phyloP scores from a whole-genome alignment of 2,888 invertebrate genomes.

The Clanis bilineata region DNA sequence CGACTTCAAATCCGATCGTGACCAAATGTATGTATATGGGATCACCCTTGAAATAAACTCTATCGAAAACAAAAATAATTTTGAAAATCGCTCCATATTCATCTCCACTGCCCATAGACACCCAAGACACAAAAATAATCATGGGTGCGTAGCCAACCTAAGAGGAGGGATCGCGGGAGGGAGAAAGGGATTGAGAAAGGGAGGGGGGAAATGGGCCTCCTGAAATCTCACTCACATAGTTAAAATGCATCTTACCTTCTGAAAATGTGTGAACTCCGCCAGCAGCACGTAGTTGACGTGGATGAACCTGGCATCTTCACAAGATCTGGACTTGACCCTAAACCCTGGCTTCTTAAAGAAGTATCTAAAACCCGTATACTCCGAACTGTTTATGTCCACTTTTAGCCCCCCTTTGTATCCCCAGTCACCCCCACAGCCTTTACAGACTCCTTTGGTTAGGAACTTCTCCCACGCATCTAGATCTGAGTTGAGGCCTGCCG shows the following conservation, averaged over 20 bases:
- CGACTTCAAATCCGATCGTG: no score
- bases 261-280: slow-evolving; percentile 84
- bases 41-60: no score
- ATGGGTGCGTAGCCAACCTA: no score
- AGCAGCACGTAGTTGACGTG: slow-evolving; percentile 84
- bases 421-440: slow-evolving; percentile 75
- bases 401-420: slow-evolving; percentile 66
- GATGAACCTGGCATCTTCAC: slow-evolving; percentile 85
- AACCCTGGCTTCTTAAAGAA: slow-evolving; percentile 66
- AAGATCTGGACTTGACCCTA: slow-evolving; percentile 65
- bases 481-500: slow-evolving; percentile 46
- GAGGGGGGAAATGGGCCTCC: no score
- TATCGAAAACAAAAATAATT: no score
- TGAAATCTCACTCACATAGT: no score
- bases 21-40: no score
- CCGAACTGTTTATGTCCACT: slow-evolving; percentile 72
- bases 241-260: slow-evolving; percentile 86
- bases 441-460: slow-evolving; percentile 68
- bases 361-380: slow-evolving; percentile 78
- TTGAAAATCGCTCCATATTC: no score
- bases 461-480: slow-evolving; percentile 55
- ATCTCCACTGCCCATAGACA: no score
- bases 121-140: no score
- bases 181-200: no score
- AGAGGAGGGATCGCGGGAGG: no score